Evolutionary conservation across 2,113 vertebrate genomes (phyloP).

Genomic region (Pituophis catenifer): DNA sequence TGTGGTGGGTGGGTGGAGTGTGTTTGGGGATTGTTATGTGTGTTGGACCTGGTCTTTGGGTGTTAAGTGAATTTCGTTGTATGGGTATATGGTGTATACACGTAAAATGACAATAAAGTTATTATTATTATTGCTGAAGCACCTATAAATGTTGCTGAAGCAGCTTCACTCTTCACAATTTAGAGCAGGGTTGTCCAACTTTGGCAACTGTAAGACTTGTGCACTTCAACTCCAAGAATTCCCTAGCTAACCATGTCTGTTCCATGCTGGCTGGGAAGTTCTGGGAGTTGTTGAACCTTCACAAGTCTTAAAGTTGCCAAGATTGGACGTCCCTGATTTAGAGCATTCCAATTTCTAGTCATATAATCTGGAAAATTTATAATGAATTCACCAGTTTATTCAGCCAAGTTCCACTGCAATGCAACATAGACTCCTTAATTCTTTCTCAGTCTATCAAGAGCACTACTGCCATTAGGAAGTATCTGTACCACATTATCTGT

Average conservation of each 20-base stretch:
- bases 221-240: neutral
- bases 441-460: fast-evolving
- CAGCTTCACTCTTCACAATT: neutral
- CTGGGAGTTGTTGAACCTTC: neutral
- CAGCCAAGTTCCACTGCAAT: neutral
- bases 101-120: too few relatives aligned
- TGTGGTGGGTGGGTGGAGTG: too few relatives aligned
- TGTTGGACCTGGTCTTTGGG: too few relatives aligned
- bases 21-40: too few relatives aligned
- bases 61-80: too few relatives aligned
- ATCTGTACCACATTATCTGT: neutral
- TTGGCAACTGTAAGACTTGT: neutral
- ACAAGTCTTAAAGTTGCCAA: neutral
- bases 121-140: neutral
- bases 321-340: neutral
- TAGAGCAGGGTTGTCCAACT: neutral
- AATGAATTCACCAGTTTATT: neutral
- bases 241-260: neutral
- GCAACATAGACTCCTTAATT: neutral
- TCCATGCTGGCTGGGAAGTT: neutral
- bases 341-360: neutral
- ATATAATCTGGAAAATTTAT: neutral
- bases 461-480: neutral
- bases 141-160: neutral
- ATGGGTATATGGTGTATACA: too few relatives aligned